Evolutionary conservation across 2,797 vertebrate species (phyloP).

Genomic region (Bryconaethiops microstoma): DNA sequence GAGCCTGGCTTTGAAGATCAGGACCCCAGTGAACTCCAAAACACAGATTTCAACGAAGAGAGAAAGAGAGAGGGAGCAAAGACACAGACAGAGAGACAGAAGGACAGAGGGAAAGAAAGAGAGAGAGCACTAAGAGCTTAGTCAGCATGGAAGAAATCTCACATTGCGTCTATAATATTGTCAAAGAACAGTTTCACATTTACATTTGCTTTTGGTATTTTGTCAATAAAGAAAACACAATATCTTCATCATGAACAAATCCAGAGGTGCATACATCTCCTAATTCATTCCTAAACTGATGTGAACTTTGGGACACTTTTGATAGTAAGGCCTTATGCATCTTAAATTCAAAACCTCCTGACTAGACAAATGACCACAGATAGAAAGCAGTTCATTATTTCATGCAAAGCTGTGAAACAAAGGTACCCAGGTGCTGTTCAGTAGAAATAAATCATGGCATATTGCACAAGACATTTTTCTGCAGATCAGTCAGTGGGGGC

Average conservation of each 20-base stretch:
- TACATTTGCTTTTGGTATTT: neutral
- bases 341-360: neutral
- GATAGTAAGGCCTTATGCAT: neutral
- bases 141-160: neutral
- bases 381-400: neutral
- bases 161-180: neutral
- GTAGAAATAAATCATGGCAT: no score
- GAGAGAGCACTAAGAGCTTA: neutral
- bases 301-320: neutral
- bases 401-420: neutral
- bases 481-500: no score
- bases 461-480: no score
- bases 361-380: neutral
- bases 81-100: no score
- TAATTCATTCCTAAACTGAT: neutral
- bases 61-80: neutral
- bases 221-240: neutral
- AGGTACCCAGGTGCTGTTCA: no score
- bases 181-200: constrained; percentile 6
- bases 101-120: neutral
- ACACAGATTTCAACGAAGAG: neutral
- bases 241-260: neutral
- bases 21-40: neutral
- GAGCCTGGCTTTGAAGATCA: constrained; percentile 17
- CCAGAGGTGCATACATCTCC: neutral